These are phyloP conservation scores for Polyergus mexicanus DNA, from an alignment of 1,140 invertebrate species.

Conservation along the genomic window DNA sequence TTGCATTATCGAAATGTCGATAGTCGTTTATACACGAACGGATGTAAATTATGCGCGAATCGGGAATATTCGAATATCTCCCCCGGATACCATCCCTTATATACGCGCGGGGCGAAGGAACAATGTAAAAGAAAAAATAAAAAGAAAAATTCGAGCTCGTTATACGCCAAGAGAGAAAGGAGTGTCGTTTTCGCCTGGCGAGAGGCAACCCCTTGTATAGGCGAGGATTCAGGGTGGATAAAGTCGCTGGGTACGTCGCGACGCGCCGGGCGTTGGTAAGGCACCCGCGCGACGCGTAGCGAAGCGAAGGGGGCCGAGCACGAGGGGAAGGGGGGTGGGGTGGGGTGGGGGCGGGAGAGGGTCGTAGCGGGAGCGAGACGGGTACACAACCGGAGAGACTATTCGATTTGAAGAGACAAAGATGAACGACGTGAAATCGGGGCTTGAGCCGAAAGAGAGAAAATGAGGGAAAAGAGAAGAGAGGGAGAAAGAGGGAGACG, in stretches of 20 bases:
- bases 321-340: no score
- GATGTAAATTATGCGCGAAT: not conserved
- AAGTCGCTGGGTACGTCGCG: constrained; percentile 70
- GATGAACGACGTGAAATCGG: constrained; percentile 52
- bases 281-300: constrained; percentile 41
- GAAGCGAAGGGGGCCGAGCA: constrained; percentile 61
- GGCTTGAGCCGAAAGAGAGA: constrained; percentile 10
- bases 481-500: constrained; percentile 50
- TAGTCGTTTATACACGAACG: not conserved
- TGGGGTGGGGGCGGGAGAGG: no score
- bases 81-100: not conserved
- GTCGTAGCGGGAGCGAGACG: constrained; percentile 5
- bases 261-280: constrained; percentile 63
- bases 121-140: not conserved
- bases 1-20: not conserved
- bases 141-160: not conserved
- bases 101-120: not conserved
- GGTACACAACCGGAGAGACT: constrained; percentile 28
- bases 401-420: constrained; percentile 19
- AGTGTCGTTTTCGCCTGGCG: constrained; percentile 52
- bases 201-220: constrained; percentile 69
- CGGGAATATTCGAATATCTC: not conserved
- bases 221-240: constrained; percentile 73
- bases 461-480: constrained; percentile 24
- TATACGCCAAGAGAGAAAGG: constrained; percentile 2